phyloP scores from a whole-genome alignment of 2,113 vertebrate species.

The Gymnogyps californianus region DNA sequence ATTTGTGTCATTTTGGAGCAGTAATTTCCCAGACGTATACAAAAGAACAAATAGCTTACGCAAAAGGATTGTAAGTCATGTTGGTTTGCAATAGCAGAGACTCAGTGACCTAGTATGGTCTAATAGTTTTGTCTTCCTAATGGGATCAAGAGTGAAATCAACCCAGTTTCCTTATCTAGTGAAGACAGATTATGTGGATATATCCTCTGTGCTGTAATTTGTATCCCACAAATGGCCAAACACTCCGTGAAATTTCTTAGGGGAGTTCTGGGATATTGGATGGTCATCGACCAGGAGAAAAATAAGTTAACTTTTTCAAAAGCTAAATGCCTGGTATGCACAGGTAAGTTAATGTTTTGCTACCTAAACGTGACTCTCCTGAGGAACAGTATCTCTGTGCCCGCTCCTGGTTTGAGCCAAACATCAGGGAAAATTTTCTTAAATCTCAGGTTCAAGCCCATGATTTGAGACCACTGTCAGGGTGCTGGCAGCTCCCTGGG shows the following conservation, averaged over 20 bases:
- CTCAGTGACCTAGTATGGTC: neutral
- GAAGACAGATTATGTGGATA: neutral
- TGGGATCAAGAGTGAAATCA: neutral
- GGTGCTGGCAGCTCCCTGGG: neutral
- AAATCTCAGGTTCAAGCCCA: neutral
- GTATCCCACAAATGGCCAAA: neutral
- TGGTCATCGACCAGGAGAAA: neutral
- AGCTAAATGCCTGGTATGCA: neutral
- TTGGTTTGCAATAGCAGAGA: neutral
- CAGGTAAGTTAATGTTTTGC: neutral
- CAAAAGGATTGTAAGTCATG: neutral
- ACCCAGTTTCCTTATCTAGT: neutral
- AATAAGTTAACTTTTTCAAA: neutral
- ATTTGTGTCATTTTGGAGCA: neutral
- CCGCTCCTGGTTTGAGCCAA: neutral
- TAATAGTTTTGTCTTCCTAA: neutral
- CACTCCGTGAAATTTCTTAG: neutral
- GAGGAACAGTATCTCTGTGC: neutral
- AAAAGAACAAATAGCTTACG: neutral
- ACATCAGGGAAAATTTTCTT: neutral
- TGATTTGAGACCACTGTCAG: neutral
- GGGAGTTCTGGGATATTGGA: neutral
- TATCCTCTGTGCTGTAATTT: neutral
- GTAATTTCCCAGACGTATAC: neutral
- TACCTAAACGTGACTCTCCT: neutral